Percentiles rank a stretch among this genome's conserved stretches.
Evolutionary conservation across 2,888 invertebrate genomes (phyloP).

Genomic region (Anoplius nigerrimus): DNA sequence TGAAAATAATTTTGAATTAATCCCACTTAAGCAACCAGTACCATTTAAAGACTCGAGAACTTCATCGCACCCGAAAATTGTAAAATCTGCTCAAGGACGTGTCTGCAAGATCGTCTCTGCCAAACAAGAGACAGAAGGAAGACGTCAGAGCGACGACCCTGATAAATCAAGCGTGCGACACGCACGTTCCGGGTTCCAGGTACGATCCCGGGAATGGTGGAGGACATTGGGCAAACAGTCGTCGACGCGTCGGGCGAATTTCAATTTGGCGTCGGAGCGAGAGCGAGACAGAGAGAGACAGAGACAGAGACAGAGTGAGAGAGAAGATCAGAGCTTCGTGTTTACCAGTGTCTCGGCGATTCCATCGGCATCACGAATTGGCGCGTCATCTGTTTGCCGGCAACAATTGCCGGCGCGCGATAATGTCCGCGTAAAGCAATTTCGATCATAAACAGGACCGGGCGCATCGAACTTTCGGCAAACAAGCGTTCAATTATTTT

Average conservation of each 20-base stretch:
- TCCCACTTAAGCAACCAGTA: too few relatives aligned
- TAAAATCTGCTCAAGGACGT: too few relatives aligned
- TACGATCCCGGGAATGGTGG: constrained; percentile 1
- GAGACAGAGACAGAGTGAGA: too few relatives aligned
- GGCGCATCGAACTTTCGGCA: constrained; percentile 24
- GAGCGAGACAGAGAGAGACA: too few relatives aligned
- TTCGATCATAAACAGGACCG: constrained; percentile 50
- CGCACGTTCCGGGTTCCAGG: background rate
- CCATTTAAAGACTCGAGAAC: too few relatives aligned
- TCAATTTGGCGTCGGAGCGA: constrained; percentile 35
- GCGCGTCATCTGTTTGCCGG: constrained; percentile 26
- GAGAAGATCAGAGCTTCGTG: constrained; percentile 29
- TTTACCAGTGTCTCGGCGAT: constrained; percentile 37
- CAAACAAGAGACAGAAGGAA: too few relatives aligned
- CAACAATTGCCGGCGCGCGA: constrained; percentile 25
- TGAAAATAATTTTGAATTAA: too few relatives aligned
- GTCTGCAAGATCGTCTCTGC: too few relatives aligned
- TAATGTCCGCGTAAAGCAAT: constrained; percentile 43
- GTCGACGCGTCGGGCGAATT: constrained; percentile 34
- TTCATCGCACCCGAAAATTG: too few relatives aligned
- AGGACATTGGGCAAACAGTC: constrained; percentile 29
- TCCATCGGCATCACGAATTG: constrained; percentile 28
- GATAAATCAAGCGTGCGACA: too few relatives aligned
- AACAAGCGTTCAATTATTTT: constrained; percentile 48
- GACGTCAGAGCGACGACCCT: too few relatives aligned